Evolutionary conservation across 2,113 vertebrate species (phyloP), one percentile per base, ranked within the genome.

Genomic region (Malurus cyaneus): DNA sequence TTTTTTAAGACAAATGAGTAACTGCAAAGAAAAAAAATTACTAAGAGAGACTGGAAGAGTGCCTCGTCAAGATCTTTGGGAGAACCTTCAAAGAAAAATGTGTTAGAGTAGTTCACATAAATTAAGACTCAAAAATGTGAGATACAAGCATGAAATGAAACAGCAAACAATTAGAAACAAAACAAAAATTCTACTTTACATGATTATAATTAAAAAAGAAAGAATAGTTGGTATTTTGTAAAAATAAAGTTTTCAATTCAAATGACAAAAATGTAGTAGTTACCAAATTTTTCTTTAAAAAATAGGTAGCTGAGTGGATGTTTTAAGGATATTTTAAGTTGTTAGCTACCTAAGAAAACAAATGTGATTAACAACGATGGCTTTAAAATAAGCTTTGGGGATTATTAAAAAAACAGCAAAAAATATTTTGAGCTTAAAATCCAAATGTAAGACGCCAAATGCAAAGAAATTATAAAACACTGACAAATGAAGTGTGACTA

Each of bases 41-140:
- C 97, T 97, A 98, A 98, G 97, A 97, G 97, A 98, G 97, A 98
- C 95, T 98, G 98, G 97, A 98, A 97, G 98, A 97, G 95, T 98
- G 97, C 97, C 97, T 98, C 97, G 69, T 98, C 98, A 98, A 98
- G 97, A 97, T 98, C 98, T 98, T 98, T 98, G 98, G 97, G 93
- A 98, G 97, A 98, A 98, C 98, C 98, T 98, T 98, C 95, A 98
- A 98, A 98, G 98, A 98, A 98, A 98, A 98, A 98, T 42, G 98
- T 94, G 97, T 98, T 98, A 98, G 98, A 98, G 97, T 97, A 98
- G 98, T 98, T 98, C 96, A 98, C 96, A 95, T 92, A 98, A 98
- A 98, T 97, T 97, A 98, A 98, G 97, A 97, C 96, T 96, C 94
- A 89, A 98, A 98, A 97, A 98, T 95, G 96, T 97, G 97, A 98